phyloP scores from a whole-genome alignment of 2,113 vertebrate species.

The Phalacrocorax carbo region DNA sequence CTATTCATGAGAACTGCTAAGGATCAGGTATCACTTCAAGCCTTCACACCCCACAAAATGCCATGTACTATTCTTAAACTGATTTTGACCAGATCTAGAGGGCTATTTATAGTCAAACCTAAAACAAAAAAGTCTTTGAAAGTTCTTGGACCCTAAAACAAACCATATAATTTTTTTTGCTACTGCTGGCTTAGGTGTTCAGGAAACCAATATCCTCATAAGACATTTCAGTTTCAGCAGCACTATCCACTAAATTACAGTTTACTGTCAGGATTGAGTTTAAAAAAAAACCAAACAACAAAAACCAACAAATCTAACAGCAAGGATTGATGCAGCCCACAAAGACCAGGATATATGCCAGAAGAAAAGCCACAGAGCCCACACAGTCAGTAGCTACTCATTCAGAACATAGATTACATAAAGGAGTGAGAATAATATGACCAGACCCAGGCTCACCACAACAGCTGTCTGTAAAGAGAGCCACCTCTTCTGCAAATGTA shows the following conservation, averaged over 20 bases:
- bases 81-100: neutral
- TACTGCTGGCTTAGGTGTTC: neutral
- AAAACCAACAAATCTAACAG: neutral
- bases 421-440: neutral
- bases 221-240: neutral
- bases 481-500: neutral
- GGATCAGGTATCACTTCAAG: neutral
- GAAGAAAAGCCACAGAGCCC: neutral
- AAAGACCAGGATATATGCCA: neutral
- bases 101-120: neutral
- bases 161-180: neutral
- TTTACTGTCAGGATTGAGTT: neutral
- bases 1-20: neutral
- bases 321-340: slow-evolving; percentile 2
- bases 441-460: neutral
- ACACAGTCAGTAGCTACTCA: neutral
- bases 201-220: neutral
- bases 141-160: neutral
- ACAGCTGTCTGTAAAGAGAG: neutral
- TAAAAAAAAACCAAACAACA: neutral
- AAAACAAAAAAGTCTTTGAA: neutral
- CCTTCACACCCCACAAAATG: neutral
- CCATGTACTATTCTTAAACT: neutral
- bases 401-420: slow-evolving; percentile 9
- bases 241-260: neutral